These are phyloP conservation scores for Leucophenga varia DNA, from an alignment of 1,140 invertebrate genomes.

Conservation along the genomic window DNA sequence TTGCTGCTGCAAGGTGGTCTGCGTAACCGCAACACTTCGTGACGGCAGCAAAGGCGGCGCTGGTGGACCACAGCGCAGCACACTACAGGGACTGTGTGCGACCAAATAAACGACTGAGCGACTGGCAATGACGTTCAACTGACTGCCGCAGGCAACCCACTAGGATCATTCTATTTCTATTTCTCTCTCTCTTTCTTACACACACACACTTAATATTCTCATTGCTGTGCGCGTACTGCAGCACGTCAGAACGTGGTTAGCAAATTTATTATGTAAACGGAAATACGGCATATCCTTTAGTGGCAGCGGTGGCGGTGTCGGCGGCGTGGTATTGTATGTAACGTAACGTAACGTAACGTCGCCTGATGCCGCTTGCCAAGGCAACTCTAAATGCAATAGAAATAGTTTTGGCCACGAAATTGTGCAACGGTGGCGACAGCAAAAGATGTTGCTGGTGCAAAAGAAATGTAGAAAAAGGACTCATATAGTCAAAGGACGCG, in stretches of 20 bases:
- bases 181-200: too few species aligned
- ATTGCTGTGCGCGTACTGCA: slow-evolving; percentile 10
- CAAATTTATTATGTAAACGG: slow-evolving; percentile 57
- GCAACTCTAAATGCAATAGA: slow-evolving; percentile 40
- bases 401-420: slow-evolving; percentile 37
- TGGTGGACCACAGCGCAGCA: not conserved
- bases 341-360: too few species aligned
- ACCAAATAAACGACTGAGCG: slow-evolving; percentile 6
- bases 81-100: slow-evolving; percentile 46
- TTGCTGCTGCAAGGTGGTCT: not conserved
- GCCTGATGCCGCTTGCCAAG: slow-evolving; percentile 11
- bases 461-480: too few species aligned
- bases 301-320: slow-evolving; percentile 17
- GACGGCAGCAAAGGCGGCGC: not conserved
- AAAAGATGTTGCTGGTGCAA: not conserved
- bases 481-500: too few species aligned
- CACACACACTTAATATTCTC: slow-evolving; percentile 4
- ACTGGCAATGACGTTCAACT: slow-evolving; percentile 16
- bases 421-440: slow-evolving; percentile 3
- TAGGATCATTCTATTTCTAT: too few species aligned
- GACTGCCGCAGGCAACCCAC: slow-evolving; percentile 32
- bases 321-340: too few species aligned
- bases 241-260: slow-evolving; percentile 54
- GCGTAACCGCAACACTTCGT: too few species aligned
- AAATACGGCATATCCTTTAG: slow-evolving; percentile 54